Evolutionary conservation across 2,113 vertebrate species (phyloP).

Genomic region (Brachypodius melanocephalos): DNA sequence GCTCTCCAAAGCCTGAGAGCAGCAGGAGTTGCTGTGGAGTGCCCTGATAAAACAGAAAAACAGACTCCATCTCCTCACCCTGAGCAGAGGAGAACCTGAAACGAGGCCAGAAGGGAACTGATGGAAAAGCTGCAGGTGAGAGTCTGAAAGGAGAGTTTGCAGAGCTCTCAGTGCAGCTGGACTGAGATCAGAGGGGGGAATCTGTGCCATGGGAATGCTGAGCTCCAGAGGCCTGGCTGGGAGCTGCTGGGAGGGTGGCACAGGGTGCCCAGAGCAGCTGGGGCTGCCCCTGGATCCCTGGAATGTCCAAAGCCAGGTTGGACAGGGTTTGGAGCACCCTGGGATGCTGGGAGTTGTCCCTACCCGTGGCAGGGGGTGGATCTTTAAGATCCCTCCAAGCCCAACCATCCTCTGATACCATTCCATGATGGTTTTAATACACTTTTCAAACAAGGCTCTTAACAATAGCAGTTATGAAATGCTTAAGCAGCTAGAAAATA

Average conservation of each 20-base stretch:
- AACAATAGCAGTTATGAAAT: neutral
- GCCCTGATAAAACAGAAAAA: neutral
- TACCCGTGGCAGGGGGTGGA: neutral
- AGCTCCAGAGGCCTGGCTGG: neutral
- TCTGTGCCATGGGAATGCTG: neutral
- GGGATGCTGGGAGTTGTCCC: neutral
- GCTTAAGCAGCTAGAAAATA: neutral
- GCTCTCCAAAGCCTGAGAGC: neutral
- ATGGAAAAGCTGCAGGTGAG: neutral
- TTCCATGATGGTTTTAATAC: neutral
- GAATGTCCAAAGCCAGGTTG: neutral
- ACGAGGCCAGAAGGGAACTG: neutral
- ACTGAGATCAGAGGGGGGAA: fast-evolving
- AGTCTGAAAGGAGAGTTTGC: neutral
- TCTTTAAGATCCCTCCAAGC: neutral
- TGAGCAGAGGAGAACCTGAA: neutral
- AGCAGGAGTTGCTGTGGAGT: neutral
- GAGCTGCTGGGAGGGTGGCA: neutral
- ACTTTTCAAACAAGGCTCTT: too few species aligned
- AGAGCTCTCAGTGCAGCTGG: neutral
- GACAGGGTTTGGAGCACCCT: neutral
- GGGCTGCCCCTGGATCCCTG: neutral
- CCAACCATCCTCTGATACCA: neutral
- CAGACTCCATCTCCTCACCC: neutral
- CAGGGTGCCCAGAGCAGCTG: neutral